These are phyloP conservation scores for Onychostoma macrolepis DNA, from an alignment of 2,113 vertebrate genomes.

Conservation along the genomic window DNA sequence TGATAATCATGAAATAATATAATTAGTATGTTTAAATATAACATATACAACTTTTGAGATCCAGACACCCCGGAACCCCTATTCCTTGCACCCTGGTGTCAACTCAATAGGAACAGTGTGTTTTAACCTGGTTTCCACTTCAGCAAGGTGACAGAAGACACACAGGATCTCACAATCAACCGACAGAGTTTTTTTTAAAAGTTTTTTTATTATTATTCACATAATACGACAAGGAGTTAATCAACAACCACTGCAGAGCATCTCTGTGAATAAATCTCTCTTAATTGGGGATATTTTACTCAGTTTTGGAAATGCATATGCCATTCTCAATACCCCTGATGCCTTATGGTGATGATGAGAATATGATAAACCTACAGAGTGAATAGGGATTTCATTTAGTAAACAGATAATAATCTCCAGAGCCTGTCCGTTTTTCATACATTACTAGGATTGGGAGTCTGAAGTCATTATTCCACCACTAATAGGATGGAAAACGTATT, in stretches of 20 bases:
- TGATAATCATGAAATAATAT: neutral
- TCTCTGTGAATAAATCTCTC: slow-evolving; percentile 65
- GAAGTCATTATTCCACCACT: slow-evolving; percentile 47
- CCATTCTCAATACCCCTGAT: slow-evolving; percentile 49
- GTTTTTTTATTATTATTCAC: slow-evolving; percentile 9
- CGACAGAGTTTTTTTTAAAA: slow-evolving; percentile 29
- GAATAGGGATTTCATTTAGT: slow-evolving; percentile 66
- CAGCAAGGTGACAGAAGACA: neutral
- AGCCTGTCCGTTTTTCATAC: slow-evolving; percentile 53
- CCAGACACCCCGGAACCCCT: neutral
- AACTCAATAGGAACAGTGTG: slow-evolving; percentile 19
- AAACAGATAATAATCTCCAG: slow-evolving; percentile 63
- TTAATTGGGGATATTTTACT: slow-evolving; percentile 66
- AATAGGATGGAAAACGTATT: slow-evolving; percentile 48
- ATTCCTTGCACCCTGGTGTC: neutral
- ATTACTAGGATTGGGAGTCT: slow-evolving; percentile 50
- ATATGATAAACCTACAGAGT: slow-evolving; percentile 59
- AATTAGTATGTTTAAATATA: neutral
- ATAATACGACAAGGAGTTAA: slow-evolving; percentile 56
- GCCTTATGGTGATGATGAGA: slow-evolving; percentile 60
- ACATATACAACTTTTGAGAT: neutral
- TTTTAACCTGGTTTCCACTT: slow-evolving; percentile 47
- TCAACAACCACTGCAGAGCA: slow-evolving; percentile 56
- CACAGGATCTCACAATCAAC: neutral
- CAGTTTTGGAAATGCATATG: slow-evolving; percentile 61